Percentiles rank a stretch among this genome's conserved stretches.
These are phyloP conservation scores for Tanytarsus gracilentus DNA, from an alignment of 2,888 invertebrate genomes.

Conservation along the genomic window DNA sequence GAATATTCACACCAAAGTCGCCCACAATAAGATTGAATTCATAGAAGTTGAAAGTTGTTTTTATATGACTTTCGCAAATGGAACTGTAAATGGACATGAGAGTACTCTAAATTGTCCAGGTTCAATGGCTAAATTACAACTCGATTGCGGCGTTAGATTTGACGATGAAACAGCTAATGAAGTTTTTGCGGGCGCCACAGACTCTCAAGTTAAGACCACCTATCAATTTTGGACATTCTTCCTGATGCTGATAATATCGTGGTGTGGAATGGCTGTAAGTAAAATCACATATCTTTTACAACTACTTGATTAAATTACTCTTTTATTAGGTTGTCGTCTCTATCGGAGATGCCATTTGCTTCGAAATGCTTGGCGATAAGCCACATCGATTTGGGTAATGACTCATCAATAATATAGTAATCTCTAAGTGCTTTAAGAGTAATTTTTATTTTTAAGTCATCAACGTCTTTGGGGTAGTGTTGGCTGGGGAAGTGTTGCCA, in stretches of 20 bases:
- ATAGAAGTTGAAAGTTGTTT: not conserved
- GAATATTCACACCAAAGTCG: not conserved
- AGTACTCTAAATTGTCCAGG: conserved; percentile 8
- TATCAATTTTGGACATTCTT: conserved; percentile 74
- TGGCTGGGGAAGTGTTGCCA: conserved; percentile 73
- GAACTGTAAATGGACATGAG: not conserved
- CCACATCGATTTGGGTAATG: not conserved
- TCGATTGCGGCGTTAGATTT: conserved; percentile 38
- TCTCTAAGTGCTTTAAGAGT: conserved; percentile 12
- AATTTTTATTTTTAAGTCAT: conserved; percentile 43
- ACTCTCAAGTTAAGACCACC: conserved; percentile 39
- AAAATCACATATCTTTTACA: too few relatives aligned
- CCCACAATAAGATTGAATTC: not conserved
- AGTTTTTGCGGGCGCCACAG: conserved; percentile 34
- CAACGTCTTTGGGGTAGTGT: conserved; percentile 83
- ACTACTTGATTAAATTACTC: too few relatives aligned
- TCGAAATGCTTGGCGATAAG: conserved; percentile 62
- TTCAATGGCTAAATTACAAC: conserved; percentile 33
- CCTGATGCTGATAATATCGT: conserved; percentile 63
- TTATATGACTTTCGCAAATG: not conserved
- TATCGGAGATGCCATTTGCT: conserved; percentile 82
- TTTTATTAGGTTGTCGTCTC: conserved; percentile 80
- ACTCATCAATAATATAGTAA: conserved; percentile 26
- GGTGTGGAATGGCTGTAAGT: conserved; percentile 79
- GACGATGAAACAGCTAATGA: conserved; percentile 34